Evolutionary conservation across 2,797 vertebrate species (phyloP).

Genomic region (Hydrophis major): DNA sequence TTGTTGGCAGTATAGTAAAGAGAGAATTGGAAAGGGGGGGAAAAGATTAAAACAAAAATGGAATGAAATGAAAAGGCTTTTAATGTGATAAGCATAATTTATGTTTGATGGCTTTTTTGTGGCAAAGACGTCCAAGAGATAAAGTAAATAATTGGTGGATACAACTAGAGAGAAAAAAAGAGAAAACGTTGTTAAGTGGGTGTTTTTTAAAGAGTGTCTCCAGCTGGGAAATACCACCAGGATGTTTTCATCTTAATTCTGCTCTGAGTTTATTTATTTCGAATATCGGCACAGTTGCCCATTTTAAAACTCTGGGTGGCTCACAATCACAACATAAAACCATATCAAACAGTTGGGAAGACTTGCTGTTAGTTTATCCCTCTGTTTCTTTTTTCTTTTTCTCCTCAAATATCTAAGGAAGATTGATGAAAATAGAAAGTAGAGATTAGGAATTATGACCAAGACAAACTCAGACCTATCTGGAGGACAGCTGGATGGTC

Average conservation of each 20-base stretch:
- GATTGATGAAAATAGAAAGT: conserved; percentile 37
- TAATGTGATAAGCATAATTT: conserved; percentile 26
- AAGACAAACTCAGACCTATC: conserved; percentile 46
- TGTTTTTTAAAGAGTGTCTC: conserved; percentile 1
- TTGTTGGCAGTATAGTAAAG: conserved; percentile 50
- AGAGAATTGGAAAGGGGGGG: conserved; percentile 13
- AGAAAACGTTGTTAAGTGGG: neutral
- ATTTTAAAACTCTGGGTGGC: neutral
- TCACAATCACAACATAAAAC: neutral
- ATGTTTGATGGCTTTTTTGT: conserved; percentile 23
- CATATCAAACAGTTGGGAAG: conserved; percentile 7
- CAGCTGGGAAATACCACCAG: conserved; percentile 1
- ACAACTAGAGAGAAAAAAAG: neutral
- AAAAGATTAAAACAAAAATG: conserved; percentile 42
- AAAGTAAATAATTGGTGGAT: conserved; percentile 1
- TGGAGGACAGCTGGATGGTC: conserved; percentile 41
- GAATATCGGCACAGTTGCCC: neutral
- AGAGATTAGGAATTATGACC: conserved; percentile 25
- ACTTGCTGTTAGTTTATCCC: neutral
- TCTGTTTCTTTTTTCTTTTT: neutral
- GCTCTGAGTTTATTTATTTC: neutral
- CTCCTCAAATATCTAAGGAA: conserved; percentile 21
- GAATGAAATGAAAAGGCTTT: conserved; percentile 21
- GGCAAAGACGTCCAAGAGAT: conserved; percentile 23
- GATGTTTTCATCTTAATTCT: conserved; percentile 16